A percentile compares a stretch with the other conserved stretches of the same genome.
Evolutionary conservation across 2,113 vertebrate genomes (phyloP).

Genomic region (Copsychus sechellarum): DNA sequence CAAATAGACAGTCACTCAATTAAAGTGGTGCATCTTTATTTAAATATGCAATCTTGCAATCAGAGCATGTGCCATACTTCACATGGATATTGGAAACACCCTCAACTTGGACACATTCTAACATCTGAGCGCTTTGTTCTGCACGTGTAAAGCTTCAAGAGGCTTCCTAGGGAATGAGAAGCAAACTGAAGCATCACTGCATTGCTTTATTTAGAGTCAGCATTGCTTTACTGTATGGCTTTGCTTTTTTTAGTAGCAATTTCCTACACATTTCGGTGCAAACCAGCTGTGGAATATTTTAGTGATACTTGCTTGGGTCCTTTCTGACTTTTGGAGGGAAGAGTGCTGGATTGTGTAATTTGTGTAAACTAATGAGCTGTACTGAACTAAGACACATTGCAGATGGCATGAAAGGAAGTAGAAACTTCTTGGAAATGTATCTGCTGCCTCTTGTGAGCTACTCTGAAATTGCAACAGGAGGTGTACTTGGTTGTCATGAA

Average conservation of each 20-base stretch:
- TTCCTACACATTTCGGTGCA: neutral
- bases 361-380: neutral
- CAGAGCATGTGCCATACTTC: neutral
- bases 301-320: neutral
- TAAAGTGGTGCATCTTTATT: neutral
- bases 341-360: neutral
- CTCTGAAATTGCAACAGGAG: conserved; percentile 7
- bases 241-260: neutral
- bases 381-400: neutral
- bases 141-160: neutral
- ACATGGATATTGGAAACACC: neutral
- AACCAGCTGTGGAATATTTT: neutral
- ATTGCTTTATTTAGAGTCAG: neutral
- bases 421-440: conserved; percentile 14
- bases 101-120: neutral
- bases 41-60: neutral
- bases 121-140: neutral
- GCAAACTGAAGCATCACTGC: neutral
- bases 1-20: neutral
- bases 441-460: conserved; percentile 52
- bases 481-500: neutral
- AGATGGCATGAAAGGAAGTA: neutral
- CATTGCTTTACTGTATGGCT: neutral
- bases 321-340: neutral
- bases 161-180: neutral